Percentiles rank a stretch among this genome's conserved stretches.
Conservation (phyloP, 2,113 vertebrate species). For the Salvelinus sp. region DNA sequence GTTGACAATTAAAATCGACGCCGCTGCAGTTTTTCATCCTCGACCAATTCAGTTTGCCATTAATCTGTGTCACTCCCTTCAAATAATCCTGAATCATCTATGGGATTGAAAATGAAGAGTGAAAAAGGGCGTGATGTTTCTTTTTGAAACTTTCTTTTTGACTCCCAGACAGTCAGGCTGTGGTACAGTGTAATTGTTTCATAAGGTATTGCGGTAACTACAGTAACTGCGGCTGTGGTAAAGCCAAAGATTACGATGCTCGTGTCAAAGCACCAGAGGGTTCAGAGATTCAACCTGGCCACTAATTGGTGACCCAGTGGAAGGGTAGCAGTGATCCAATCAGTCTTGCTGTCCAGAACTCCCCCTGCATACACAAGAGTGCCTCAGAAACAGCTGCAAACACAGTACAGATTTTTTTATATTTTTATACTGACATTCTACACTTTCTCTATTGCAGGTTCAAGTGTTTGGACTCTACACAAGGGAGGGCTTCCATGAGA, state of each 20-base stretch:
- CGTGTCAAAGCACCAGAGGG: constrained; percentile 62
- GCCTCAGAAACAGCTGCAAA: constrained; percentile 52
- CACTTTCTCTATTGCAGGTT: constrained; percentile 76
- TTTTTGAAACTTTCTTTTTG: constrained; percentile 23
- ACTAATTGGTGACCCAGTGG: constrained; percentile 76
- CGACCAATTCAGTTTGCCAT: constrained; percentile 53
- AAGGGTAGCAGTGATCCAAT: constrained; percentile 55
- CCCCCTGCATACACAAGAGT: constrained; percentile 12
- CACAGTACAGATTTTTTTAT: constrained; percentile 39
- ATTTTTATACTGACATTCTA: constrained; percentile 33
- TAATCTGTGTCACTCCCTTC: constrained; percentile 63
- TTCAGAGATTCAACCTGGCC: constrained; percentile 66
- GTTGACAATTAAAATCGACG: constrained; percentile 53
- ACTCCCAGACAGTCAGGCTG: constrained; percentile 12
- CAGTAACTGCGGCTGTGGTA: constrained; percentile 24
- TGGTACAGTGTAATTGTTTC: constrained; percentile 31
- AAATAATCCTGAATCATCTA: constrained; percentile 56
- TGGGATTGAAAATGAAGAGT: constrained; percentile 23
- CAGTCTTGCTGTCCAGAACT: constrained; percentile 46
- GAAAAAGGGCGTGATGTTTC: too few relatives aligned
- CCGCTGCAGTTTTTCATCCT: constrained; percentile 64
- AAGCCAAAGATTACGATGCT: constrained; percentile 21
- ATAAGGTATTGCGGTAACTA: background rate
- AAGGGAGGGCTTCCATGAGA: constrained; percentile 94
- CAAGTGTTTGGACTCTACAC: constrained; percentile 96